These are phyloP conservation scores for Sialia sialis DNA, from an alignment of 2,113 vertebrate genomes.

Conservation along the genomic window DNA sequence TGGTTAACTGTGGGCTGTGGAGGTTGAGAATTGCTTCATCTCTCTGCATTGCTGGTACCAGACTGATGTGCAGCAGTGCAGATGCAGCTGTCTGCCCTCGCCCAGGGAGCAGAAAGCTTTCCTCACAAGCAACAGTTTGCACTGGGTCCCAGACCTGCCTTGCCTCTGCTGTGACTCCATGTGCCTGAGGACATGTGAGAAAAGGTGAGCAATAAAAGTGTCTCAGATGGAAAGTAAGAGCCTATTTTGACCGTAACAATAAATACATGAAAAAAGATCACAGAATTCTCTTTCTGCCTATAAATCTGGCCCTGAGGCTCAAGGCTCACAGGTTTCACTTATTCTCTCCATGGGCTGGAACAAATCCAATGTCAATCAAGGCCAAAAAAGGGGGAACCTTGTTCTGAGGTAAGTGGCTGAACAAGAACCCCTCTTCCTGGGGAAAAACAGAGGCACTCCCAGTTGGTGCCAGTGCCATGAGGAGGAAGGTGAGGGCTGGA, in stretches of 20 bases:
- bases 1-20: background rate
- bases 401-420: background rate
- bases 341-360: slow-evolving; percentile 24
- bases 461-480: background rate
- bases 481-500: background rate
- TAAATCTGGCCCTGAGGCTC: slow-evolving; percentile 49
- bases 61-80: rapidly evolving
- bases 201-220: slow-evolving; percentile 8
- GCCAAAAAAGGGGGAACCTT: background rate
- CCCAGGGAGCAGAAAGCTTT: background rate
- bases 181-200: background rate
- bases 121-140: rapidly evolving
- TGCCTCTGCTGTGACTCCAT: background rate
- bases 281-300: slow-evolving; percentile 40
- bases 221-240: slow-evolving; percentile 5
- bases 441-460: background rate
- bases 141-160: background rate
- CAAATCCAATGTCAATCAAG: slow-evolving; percentile 32
- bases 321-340: background rate
- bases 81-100: background rate
- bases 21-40: background rate
- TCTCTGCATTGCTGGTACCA: background rate
- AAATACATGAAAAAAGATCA: slow-evolving; percentile 48
- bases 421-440: background rate
- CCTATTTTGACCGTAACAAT: background rate